Percentiles rank a stretch among this genome's conserved stretches.
Evolutionary conservation across 2,797 vertebrate species (phyloP).

Genomic region (Bradypodion ventrale): DNA sequence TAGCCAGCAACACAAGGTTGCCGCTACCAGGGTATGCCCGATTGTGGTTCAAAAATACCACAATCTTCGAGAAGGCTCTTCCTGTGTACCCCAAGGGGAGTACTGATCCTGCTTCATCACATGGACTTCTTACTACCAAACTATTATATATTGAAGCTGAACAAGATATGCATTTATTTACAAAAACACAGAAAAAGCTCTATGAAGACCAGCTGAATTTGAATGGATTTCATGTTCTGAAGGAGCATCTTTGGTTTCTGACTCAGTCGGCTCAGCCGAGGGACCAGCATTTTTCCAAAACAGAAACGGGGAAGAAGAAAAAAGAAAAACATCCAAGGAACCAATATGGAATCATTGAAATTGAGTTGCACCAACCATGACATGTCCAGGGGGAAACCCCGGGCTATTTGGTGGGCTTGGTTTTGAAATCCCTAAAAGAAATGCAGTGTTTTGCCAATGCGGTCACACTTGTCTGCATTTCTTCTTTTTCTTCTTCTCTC

Average conservation of each 20-base stretch:
- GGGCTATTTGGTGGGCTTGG: too few relatives aligned
- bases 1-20: too few relatives aligned
- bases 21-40: too few relatives aligned
- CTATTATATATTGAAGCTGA: not conserved
- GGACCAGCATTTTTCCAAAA: not conserved
- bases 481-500: not conserved
- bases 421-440: not conserved
- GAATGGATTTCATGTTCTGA: conserved; percentile 1
- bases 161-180: conserved; percentile 14
- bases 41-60: too few relatives aligned
- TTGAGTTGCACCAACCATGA: not conserved
- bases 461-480: too few relatives aligned
- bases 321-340: not conserved
- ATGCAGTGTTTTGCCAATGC: not conserved
- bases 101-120: not conserved
- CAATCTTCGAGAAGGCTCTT: too few relatives aligned
- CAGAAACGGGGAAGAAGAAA: not conserved
- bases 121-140: not conserved
- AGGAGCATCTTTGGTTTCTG: conserved; percentile 9
- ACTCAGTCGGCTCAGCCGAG: not conserved
- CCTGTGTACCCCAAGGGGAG: too few relatives aligned
- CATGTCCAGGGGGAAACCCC: not conserved
- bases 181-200: not conserved
- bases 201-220: conserved; percentile 18
- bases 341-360: too few relatives aligned